Evolutionary conservation across 2,113 vertebrate genomes (phyloP), one percentile per base, ranked within the genome.

Genomic region (Dendropsophus ebraccatus): DNA sequence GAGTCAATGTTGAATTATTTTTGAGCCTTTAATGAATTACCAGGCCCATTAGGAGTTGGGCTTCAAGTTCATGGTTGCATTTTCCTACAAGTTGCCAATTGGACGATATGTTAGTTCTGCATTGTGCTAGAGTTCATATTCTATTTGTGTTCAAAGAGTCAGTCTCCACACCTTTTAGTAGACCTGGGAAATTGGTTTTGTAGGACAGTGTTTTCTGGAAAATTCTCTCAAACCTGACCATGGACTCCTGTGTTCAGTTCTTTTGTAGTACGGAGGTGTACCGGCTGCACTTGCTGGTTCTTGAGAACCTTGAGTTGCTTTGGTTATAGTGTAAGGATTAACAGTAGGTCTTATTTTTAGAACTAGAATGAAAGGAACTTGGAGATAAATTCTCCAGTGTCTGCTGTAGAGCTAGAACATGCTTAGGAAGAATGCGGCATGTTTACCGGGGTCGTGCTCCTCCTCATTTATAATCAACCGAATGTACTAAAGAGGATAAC

Each of bases 391-490:
- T 76, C 25, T 52, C 52, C 54, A 4, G 30, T 58, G 32, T 41
- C 52, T 30, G 19, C 52, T 80, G 77, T 25, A 41, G 32, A 80
- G 54, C 45, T 6, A 62, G 35, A 80, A 80, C 77, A 80, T 80
- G 77, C 54, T 62, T 56, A 60, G 54, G 21, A 45, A 54, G 54
- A 80, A 62, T 62, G 54, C 30, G 0, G 32, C 56, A 0, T 80
- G 54, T 80, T 80, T 80, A 80, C 62, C 21, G 77, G 54, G 77
- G 77, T 45, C 56, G 21, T 80, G 56, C 21, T 41, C 54, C 14
- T 62, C 19, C 23, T 37, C 30, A 79, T 58, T 79, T 19, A 52
- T 58, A 45, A 62, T 41, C 23, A 62, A 80, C 32, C n/a, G 35
- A 60, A 80, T 80, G 56, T 60, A 80, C 32, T 23, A 45, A n/a